Conservation (phyloP, 2,113 vertebrate genomes). For the Gambusia holbrooki region DNA sequence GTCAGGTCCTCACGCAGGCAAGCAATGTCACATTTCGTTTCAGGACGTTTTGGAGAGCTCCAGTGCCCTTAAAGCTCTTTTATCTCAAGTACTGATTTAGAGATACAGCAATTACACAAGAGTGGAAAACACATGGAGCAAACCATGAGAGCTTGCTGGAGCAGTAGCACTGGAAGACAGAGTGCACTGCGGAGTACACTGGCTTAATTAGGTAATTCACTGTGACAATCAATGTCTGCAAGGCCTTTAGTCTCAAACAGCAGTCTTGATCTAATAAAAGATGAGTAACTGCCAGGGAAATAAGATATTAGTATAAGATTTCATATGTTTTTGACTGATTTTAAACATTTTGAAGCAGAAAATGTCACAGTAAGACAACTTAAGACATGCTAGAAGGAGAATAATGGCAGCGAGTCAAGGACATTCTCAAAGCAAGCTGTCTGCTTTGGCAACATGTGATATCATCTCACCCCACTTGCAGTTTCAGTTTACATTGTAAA, state of each 20-base stretch:
- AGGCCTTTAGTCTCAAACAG: slow-evolving; percentile 1
- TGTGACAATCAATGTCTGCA: slow-evolving; percentile 30
- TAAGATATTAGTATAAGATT: slow-evolving; percentile 11
- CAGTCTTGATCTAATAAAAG: slow-evolving; percentile 16
- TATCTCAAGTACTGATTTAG: slow-evolving; percentile 19
- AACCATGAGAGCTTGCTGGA: neutral
- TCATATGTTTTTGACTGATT: slow-evolving; percentile 17
- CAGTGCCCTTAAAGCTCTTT: slow-evolving; percentile 31
- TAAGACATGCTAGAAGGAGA: slow-evolving; percentile 13
- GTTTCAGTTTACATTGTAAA: slow-evolving; percentile 24
- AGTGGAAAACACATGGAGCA: slow-evolving; percentile 2
- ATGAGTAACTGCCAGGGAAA: slow-evolving; percentile 21
- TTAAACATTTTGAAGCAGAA: slow-evolving; percentile 18
- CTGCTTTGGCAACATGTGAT: slow-evolving; percentile 24
- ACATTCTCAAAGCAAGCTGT: slow-evolving; percentile 30
- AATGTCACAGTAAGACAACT: slow-evolving; percentile 24
- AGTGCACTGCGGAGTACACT: neutral
- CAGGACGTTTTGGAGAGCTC: slow-evolving; percentile 14
- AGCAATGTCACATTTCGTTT: slow-evolving; percentile 39
- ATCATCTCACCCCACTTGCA: slow-evolving; percentile 39
- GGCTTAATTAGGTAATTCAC: slow-evolving; percentile 15
- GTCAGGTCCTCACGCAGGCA: slow-evolving; percentile 43
- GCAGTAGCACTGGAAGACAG: slow-evolving; percentile 4
- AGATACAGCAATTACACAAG: slow-evolving; percentile 16
- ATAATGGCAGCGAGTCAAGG: slow-evolving; percentile 27